These are phyloP conservation scores for Metridium senile DNA, from an alignment of 92 coral and sea anemone species.

Conservation along the genomic window DNA sequence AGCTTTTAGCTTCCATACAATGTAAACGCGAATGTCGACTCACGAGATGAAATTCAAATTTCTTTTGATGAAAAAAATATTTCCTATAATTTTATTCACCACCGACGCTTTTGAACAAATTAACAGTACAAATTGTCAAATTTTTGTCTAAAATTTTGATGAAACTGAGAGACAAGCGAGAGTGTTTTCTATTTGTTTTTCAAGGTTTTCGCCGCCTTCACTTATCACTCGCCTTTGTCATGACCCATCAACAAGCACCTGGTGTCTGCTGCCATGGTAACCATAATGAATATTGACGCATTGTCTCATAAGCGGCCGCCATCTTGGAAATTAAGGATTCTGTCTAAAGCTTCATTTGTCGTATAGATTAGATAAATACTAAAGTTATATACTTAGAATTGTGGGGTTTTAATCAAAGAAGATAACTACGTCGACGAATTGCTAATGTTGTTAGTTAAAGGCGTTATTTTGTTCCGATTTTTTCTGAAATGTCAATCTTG, in stretches of 20 bases:
- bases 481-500: conserved; percentile 63
- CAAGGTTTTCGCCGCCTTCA: conserved; percentile 38
- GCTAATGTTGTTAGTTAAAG: neutral
- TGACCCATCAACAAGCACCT: conserved; percentile 63
- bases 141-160: conserved; percentile 25
- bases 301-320: conserved; percentile 80
- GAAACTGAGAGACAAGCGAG: conserved; percentile 33
- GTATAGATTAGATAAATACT: too few species aligned
- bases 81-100: neutral
- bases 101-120: neutral
- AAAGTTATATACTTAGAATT: neutral
- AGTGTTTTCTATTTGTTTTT: conserved; percentile 26
- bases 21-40: neutral
- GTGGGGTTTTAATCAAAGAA: neutral
- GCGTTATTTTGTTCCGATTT: conserved; percentile 29
- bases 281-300: conserved; percentile 88
- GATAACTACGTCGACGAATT: conserved; percentile 8
- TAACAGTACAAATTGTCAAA: conserved; percentile 1
- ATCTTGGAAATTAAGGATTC: conserved; percentile 63
- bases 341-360: neutral
- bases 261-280: conserved; percentile 84
- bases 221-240: conserved; percentile 48
- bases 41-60: neutral
- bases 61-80: neutral
- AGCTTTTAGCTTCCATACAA: neutral